Evolutionary conservation across 2,797 vertebrate genomes (phyloP).

Genomic region (Labroides dimidiatus): DNA sequence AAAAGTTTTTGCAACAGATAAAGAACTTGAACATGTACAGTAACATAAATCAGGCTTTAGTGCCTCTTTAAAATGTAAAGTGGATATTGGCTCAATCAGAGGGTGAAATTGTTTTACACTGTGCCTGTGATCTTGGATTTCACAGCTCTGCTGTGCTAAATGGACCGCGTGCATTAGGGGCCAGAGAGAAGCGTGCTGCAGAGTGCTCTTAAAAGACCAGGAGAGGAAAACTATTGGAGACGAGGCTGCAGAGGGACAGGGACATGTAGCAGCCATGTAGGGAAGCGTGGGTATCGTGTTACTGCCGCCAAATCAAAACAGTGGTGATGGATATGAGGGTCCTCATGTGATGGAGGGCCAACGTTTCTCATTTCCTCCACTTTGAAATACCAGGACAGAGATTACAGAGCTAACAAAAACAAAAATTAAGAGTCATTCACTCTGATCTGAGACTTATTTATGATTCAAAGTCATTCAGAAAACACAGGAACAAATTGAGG

Average conservation of each 20-base stretch:
- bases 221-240: conserved; percentile 59
- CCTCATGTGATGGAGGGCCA: conserved; percentile 5
- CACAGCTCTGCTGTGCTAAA: conserved; percentile 75
- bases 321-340: conserved; percentile 52
- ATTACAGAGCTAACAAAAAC: background rate
- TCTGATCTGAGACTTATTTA: too few species aligned
- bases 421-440: background rate
- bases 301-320: conserved; percentile 68
- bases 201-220: conserved; percentile 77
- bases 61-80: conserved; percentile 58
- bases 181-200: conserved; percentile 61
- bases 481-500: too few species aligned
- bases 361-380: conserved; percentile 19
- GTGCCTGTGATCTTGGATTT: conserved; percentile 78
- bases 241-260: conserved; percentile 51
- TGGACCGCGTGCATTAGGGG: conserved; percentile 76
- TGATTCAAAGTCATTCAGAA: too few species aligned
- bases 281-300: conserved; percentile 53
- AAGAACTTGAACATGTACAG: conserved; percentile 8
- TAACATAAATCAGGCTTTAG: conserved; percentile 39
- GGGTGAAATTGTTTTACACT: conserved; percentile 78
- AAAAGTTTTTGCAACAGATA: conserved; percentile 2
- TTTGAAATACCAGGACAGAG: conserved; percentile 25
- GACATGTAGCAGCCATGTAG: conserved; percentile 57
- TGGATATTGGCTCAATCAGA: conserved; percentile 74